phyloP scores from a whole-genome alignment of 2,888 invertebrate species.

The Craniophora ligustri region DNA sequence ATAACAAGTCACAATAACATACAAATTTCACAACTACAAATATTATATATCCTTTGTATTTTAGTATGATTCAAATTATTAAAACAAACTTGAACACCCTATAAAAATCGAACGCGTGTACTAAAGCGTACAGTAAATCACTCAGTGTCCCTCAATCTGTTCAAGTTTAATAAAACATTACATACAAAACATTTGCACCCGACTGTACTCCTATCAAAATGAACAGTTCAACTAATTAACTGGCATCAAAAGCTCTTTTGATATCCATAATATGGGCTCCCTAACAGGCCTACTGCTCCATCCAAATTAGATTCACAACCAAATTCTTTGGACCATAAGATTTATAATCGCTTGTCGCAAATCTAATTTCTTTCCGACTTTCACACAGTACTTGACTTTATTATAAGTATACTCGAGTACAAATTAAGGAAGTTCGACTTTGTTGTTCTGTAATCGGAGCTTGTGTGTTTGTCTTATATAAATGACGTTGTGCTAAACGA shows the following conservation, averaged over 20 bases:
- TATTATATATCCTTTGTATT: too few species aligned
- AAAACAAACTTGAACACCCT: too few species aligned
- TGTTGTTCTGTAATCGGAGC: slow-evolving; percentile 56
- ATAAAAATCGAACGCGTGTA: too few species aligned
- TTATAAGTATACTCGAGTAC: slow-evolving; percentile 58
- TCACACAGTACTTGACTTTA: slow-evolving; percentile 52
- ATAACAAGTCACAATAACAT: too few species aligned
- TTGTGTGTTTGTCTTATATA: slow-evolving; percentile 57
- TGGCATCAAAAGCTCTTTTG: slow-evolving; percentile 63
- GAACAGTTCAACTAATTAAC: slow-evolving; percentile 66
- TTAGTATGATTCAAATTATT: too few species aligned
- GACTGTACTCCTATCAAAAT: slow-evolving; percentile 38
- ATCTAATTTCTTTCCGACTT: slow-evolving; percentile 52
- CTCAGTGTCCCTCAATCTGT: too few species aligned
- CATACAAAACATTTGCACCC: slow-evolving; percentile 28
- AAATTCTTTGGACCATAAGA: slow-evolving; percentile 27
- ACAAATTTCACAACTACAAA: too few species aligned
- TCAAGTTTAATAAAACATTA: background rate
- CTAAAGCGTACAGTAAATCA: too few species aligned
- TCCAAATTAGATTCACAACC: slow-evolving; percentile 34
- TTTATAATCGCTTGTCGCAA: slow-evolving; percentile 33
- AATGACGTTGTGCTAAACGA: slow-evolving; percentile 48
- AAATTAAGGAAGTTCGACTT: slow-evolving; percentile 58
- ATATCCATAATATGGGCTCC: slow-evolving; percentile 42
- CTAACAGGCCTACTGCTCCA: slow-evolving; percentile 26